These are phyloP conservation scores for Tupiocoris notatus DNA, from an alignment of 2,888 invertebrate species.

Conservation along the genomic window DNA sequence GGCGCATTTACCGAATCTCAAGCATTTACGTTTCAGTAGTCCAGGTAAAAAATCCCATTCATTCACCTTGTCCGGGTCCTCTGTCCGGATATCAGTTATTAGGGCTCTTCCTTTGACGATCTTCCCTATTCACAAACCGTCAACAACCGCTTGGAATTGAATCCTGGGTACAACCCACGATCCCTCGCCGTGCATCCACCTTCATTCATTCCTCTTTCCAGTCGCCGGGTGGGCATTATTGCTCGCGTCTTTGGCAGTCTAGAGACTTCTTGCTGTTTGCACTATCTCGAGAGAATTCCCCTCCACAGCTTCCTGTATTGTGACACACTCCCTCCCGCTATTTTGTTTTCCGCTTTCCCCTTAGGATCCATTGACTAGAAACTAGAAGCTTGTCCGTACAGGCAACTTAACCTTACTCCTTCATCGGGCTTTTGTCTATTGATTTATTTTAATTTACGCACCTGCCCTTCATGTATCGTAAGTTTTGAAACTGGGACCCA, in stretches of 20 bases:
- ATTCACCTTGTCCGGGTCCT: background rate
- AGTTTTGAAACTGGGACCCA: no score
- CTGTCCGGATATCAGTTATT: conserved; percentile 21
- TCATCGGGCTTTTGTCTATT: no score
- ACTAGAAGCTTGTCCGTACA: no score
- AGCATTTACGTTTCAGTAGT: background rate
- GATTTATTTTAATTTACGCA: no score
- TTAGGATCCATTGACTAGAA: no score
- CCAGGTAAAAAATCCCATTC: background rate
- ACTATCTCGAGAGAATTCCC: background rate
- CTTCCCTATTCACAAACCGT: background rate
- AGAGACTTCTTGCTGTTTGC: background rate
- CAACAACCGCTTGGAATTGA: conserved; percentile 5
- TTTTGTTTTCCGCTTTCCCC: background rate
- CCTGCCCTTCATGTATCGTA: no score
- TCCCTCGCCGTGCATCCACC: background rate
- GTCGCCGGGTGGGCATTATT: background rate
- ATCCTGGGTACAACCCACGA: conserved; percentile 1
- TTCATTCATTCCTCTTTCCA: background rate
- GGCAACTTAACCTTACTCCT: no score
- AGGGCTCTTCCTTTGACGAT: conserved; percentile 2
- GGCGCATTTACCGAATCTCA: no score
- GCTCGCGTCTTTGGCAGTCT: background rate
- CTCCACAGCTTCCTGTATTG: no score
- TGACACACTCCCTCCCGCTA: background rate